Evolutionary conservation across 2,888 invertebrate species (phyloP).

Genomic region (Itoplectis maculator): DNA sequence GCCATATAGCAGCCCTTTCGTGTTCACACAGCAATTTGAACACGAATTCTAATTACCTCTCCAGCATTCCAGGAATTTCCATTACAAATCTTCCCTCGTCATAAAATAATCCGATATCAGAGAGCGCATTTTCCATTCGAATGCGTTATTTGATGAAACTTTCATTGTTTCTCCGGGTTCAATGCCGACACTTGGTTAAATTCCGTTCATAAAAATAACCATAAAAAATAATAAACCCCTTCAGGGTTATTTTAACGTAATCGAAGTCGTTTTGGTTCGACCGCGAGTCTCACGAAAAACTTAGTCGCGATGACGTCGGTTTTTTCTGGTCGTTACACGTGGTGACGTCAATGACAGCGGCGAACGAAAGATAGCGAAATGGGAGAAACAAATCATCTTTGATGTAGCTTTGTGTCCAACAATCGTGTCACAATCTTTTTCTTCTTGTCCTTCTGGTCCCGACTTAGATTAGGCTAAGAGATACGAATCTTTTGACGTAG

Average conservation of each 20-base stretch:
- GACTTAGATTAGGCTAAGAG: conserved; percentile 36
- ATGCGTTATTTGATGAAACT: neutral
- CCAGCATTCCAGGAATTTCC: neutral
- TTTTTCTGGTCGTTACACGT: conserved; percentile 1
- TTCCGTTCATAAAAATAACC: too few species aligned
- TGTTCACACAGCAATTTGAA: too few species aligned
- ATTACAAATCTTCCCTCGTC: neutral
- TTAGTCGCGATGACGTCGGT: conserved; percentile 16
- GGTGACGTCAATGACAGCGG: conserved; percentile 61
- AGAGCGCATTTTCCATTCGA: neutral
- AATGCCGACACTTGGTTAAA: neutral
- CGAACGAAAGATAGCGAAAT: conserved; percentile 45
- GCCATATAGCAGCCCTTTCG: too few species aligned
- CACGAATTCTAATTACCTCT: neutral
- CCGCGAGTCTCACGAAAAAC: neutral
- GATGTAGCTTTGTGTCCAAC: conserved; percentile 38
- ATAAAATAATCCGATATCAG: neutral
- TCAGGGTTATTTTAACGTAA: neutral
- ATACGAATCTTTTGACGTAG: conserved; percentile 48
- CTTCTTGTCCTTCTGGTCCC: conserved; percentile 2
- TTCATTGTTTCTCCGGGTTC: neutral
- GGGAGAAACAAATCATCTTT: conserved; percentile 51
- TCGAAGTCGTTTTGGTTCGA: neutral
- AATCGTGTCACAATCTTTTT: conserved; percentile 31
- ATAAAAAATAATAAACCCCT: neutral